A percentile compares a stretch with the other conserved stretches of the same genome.
phyloP scores from a whole-genome alignment of 2,888 invertebrate species.

The Asteroscopus sphinx region DNA sequence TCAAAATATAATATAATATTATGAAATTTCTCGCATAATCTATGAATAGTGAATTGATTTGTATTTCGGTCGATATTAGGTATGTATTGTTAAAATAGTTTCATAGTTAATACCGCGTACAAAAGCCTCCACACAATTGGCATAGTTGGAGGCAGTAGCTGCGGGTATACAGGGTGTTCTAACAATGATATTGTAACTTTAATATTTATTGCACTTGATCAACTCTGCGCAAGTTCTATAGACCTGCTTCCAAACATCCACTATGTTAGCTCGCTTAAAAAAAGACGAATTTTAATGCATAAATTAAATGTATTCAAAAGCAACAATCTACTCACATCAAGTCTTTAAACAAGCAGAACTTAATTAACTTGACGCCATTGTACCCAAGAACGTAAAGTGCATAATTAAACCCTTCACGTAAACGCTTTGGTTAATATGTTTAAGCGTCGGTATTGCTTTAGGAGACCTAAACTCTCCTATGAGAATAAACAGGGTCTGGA shows the following conservation, averaged over 20 bases:
- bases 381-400: conserved; percentile 82
- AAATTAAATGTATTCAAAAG: conserved; percentile 75
- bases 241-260: conserved; percentile 38
- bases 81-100: conserved; percentile 77
- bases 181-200: conserved; percentile 88
- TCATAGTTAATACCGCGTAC: conserved; percentile 81
- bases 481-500: conserved; percentile 86
- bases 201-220: conserved; percentile 89
- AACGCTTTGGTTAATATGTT: conserved; percentile 88
- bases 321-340: conserved; percentile 75
- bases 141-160: conserved; percentile 83
- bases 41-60: conserved; percentile 64
- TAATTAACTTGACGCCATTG: conserved; percentile 87
- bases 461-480: conserved; percentile 88
- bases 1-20: conserved; percentile 20
- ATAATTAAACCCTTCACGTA: conserved; percentile 87
- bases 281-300: conserved; percentile 79
- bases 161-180: conserved; percentile 75
- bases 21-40: conserved; percentile 51
- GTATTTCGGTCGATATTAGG: conserved; percentile 60
- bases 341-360: conserved; percentile 85
- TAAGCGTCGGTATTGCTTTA: conserved; percentile 86
- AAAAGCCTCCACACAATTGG: conserved; percentile 84
- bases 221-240: conserved; percentile 75
- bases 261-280: conserved; percentile 71